These are phyloP conservation scores for Cinclus cinclus DNA, from an alignment of 2,113 vertebrate genomes.

Conservation along the genomic window DNA sequence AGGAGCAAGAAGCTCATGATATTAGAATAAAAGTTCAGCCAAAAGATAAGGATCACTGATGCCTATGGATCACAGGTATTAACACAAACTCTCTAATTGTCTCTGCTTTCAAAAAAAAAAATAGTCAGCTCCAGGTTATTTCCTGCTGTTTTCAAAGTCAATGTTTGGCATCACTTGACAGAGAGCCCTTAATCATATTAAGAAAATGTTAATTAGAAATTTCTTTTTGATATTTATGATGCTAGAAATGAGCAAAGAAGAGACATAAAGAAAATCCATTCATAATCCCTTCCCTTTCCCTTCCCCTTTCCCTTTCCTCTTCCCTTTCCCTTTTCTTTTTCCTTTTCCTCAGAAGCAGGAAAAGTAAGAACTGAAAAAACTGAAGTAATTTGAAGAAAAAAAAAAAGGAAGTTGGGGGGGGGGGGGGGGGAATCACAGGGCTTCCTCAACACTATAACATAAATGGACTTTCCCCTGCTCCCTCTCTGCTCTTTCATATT, in stretches of 20 bases:
- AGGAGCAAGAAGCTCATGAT: background rate
- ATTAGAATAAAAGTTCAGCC: background rate
- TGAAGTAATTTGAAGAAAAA: background rate
- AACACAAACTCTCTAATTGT: background rate
- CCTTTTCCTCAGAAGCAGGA: background rate
- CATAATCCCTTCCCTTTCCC: background rate
- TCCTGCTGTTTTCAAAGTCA: background rate
- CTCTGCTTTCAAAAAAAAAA: background rate
- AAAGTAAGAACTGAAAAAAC: background rate
- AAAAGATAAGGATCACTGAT: background rate
- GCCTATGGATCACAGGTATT: background rate
- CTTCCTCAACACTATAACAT: background rate
- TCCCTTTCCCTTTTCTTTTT: too few relatives aligned
- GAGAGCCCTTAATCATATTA: background rate
- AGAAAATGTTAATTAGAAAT: background rate
- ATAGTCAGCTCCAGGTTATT: background rate
- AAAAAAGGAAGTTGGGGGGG: too few relatives aligned
- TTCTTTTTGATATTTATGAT: background rate
- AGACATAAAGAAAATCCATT: background rate
- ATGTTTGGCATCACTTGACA: background rate
- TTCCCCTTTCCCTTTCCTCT: background rate
- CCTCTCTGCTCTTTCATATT: background rate
- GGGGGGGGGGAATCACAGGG: fast-evolving
- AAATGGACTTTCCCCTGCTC: background rate
- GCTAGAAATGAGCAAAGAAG: background rate